Percentiles rank a stretch among this genome's conserved stretches.
These are phyloP conservation scores for Arctopsyche grandis DNA, from an alignment of 1,140 invertebrate species.

Conservation along the genomic window DNA sequence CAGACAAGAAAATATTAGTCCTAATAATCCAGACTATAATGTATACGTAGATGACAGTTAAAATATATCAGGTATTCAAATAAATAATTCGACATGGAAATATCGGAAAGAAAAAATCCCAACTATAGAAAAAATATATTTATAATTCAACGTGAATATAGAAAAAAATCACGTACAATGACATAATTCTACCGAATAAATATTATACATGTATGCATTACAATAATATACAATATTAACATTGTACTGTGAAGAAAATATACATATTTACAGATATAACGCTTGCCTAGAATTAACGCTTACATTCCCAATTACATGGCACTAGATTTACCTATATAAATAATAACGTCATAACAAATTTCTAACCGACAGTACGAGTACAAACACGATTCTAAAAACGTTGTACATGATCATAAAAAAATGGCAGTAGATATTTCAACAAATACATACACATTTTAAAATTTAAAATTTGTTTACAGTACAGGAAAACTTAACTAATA, in stretches of 20 bases:
- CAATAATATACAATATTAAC: slow-evolving; percentile 13
- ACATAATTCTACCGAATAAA: background rate
- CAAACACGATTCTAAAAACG: too few relatives aligned
- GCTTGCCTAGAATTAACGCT: background rate
- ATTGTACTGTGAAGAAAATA: slow-evolving; percentile 5
- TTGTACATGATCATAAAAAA: too few relatives aligned
- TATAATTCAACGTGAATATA: background rate
- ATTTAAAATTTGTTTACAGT: too few relatives aligned
- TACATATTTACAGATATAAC: slow-evolving; percentile 25
- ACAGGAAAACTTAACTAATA: too few relatives aligned
- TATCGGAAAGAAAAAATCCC: background rate
- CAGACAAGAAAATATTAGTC: too few relatives aligned
- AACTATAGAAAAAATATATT: background rate
- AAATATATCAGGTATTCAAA: too few relatives aligned
- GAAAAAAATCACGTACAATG: background rate
- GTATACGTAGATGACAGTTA: too few relatives aligned
- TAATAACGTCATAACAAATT: background rate
- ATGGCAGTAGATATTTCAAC: too few relatives aligned
- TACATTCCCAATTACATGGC: slow-evolving; percentile 1
- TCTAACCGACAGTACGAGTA: too few relatives aligned
- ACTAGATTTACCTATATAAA: slow-evolving; percentile 14
- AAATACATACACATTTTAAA: too few relatives aligned
- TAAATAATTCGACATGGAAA: too few relatives aligned
- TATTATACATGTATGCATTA: background rate
- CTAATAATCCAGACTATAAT: too few relatives aligned